Percentiles rank a stretch among this genome's conserved stretches.
Evolutionary conservation across 2,113 vertebrate species (phyloP).

Genomic region (Crotalus tigris): DNA sequence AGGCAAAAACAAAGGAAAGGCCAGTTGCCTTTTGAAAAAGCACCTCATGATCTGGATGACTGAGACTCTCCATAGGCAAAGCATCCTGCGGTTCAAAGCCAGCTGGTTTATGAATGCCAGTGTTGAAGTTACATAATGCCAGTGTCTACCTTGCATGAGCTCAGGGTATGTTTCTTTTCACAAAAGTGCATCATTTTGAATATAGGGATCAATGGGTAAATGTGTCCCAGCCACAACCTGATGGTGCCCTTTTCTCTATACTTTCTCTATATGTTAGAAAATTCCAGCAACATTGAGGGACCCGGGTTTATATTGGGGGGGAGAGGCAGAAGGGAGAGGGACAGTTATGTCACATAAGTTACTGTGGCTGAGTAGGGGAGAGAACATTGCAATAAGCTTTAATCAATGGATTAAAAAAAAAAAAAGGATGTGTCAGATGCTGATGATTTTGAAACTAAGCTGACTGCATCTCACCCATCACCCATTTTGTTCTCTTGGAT

Average conservation of each 20-base stretch:
- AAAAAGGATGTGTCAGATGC: background rate
- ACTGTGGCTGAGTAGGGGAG: background rate
- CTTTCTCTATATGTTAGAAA: background rate
- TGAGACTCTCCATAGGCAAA: background rate
- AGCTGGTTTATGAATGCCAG: background rate
- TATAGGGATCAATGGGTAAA: background rate
- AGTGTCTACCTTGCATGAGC: background rate
- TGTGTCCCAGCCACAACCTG: background rate
- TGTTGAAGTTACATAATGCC: background rate
- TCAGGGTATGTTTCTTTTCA: background rate
- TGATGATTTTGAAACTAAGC: too few relatives aligned
- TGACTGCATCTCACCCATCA: background rate
- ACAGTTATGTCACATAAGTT: accelerated
- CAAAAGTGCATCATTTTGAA: too few relatives aligned
- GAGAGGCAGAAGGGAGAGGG: background rate
- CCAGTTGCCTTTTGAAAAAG: background rate
- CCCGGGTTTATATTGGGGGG: background rate
- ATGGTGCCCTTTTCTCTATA: background rate
- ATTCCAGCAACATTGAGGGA: background rate
- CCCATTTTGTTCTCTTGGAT: background rate
- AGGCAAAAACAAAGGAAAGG: background rate
- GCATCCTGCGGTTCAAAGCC: background rate
- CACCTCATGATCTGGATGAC: background rate
- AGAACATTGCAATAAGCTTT: too few relatives aligned
- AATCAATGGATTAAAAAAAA: background rate